Percentiles rank a stretch among this genome's conserved stretches.
phyloP scores from a whole-genome alignment of 2,797 vertebrate genomes.

The Leontopithecus rosalia region DNA sequence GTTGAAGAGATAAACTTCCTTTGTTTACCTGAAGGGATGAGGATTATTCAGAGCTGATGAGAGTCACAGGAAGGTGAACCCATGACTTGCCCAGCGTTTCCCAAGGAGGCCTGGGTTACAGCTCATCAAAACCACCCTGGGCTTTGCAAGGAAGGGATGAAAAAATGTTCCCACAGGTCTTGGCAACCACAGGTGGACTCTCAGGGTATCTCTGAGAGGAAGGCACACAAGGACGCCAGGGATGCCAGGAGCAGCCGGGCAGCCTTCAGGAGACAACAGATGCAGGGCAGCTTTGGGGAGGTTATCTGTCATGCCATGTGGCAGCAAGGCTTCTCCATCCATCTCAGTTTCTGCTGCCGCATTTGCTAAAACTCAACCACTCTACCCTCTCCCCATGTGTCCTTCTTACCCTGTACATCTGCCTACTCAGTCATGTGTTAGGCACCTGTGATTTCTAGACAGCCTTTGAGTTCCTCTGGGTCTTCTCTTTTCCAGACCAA shows the following conservation, averaged over 20 bases:
- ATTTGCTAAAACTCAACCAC: not conserved
- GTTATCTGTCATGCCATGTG: rapidly evolving
- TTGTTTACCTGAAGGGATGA: not conserved
- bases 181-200: not conserved
- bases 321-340: not conserved
- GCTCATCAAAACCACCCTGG: too few species aligned
- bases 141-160: not conserved
- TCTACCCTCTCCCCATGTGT: rapidly evolving
- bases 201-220: not conserved
- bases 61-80: rapidly evolving
- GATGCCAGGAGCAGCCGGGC: rapidly evolving
- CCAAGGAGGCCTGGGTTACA: not conserved
- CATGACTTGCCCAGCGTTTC: not conserved
- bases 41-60: too few species aligned
- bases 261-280: rapidly evolving
- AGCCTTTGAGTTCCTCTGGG: not conserved
- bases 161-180: not conserved
- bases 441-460: not conserved
- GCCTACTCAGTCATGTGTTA: not conserved
- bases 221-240: not conserved
- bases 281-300: not conserved
- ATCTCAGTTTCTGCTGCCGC: not conserved
- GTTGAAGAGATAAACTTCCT: not conserved
- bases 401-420: not conserved
- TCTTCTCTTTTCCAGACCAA: not conserved